Percentiles rank a stretch among this genome's conserved stretches.
These are phyloP conservation scores for Carollia perspicillata DNA, from an alignment of 2,113 vertebrate species.

Conservation along the genomic window DNA sequence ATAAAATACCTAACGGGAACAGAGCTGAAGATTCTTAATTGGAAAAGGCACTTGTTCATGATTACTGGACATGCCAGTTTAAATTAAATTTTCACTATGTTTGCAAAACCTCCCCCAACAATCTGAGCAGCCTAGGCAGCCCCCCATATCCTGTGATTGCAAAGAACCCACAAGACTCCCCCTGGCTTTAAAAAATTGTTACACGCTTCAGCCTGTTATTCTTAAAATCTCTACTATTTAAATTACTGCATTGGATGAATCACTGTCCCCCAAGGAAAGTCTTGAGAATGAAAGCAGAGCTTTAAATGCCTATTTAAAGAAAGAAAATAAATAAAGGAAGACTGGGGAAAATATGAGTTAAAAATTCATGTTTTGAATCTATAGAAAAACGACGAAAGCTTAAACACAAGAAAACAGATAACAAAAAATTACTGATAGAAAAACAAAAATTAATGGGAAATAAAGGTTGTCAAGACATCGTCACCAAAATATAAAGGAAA, in stretches of 20 bases:
- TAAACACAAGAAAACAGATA: not conserved
- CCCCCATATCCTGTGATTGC: not conserved
- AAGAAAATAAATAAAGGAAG: not conserved
- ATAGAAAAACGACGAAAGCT: not conserved
- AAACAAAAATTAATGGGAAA: not conserved
- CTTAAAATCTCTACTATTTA: not conserved
- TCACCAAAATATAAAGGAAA: not conserved
- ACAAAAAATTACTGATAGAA: not conserved
- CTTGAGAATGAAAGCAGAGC: constrained; percentile 10
- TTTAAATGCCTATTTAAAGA: not conserved
- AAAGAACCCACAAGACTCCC: not conserved
- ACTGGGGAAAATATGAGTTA: not conserved
- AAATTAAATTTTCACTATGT: not conserved
- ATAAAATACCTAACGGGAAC: not conserved
- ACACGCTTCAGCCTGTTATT: not conserved
- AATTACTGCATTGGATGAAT: not conserved
- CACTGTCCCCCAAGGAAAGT: not conserved
- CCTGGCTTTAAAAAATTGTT: not conserved
- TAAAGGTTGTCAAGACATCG: not conserved
- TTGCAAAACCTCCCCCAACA: not conserved
- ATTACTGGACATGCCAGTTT: not conserved
- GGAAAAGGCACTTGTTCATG: not conserved
- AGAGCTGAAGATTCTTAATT: not conserved
- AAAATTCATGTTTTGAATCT: not conserved
- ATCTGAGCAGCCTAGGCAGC: not conserved